Base-by-base conservation (phyloP, 1,140 invertebrate species). In the Drosophila bipectinata region DNA sequence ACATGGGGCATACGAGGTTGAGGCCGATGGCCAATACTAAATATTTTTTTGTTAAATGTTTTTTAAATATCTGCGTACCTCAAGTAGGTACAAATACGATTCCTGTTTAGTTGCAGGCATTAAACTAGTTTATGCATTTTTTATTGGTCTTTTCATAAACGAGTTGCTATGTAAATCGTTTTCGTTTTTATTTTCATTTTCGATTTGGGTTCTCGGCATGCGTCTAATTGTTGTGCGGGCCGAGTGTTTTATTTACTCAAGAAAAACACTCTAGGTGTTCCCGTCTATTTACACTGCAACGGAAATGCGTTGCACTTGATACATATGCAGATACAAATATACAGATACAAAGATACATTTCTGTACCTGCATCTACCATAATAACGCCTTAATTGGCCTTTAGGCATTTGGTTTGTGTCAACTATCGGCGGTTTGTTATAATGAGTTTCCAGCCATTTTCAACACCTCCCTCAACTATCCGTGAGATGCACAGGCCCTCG, bases 401-500 rank as follows among this genome's bases (percentile, higher is more conserved):
- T 68, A 55, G 79, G 83, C 83, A 87, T 88, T 87, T 88, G 83
- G 83, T 53, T 82, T 82, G 49, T 87, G 83, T 87, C 83, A 87
- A 79, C 83, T 44, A 58, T 62, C 78, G 58, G 67, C 61, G 60
- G 21, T 73, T 83, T 79, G 78, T 80, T 87, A 77, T 88, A 87
- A 87, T 87, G 83, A 82, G 71, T 82, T 88, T 82, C 55, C 84
- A 82, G 2, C 34, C 45, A 66, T 71, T 79, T 81, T 87, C 83
- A 87, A 88, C 83, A 88, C 83, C 83, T 82, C 37, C 9, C 34
- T 44, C 41, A 14, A 18, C 14, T 37, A 37, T 37, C 34, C 34
- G 12, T 1, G 10, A 3, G 9, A 12, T 44, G 32, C 12, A 15
- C 41, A 44, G 41, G 60, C 34, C 45, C 37, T 26, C 34, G 60